Evolutionary conservation across 2,113 vertebrate genomes (phyloP), one percentile per base, ranked within the genome.

Genomic region (Epinephelus moara): DNA sequence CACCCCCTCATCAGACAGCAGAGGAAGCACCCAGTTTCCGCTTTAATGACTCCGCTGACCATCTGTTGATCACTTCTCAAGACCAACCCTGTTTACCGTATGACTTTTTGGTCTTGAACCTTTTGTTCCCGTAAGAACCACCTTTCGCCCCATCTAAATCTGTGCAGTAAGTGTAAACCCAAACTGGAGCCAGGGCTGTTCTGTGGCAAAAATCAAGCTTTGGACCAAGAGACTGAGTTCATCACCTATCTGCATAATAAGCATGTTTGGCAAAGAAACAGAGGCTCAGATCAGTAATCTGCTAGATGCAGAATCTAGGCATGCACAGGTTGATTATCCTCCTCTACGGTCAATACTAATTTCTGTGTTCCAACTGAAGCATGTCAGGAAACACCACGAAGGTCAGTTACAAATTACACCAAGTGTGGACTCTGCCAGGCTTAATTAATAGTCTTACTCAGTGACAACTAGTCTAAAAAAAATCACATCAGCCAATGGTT

Each of bases 261-360:
- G 21, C 1, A 5, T 2, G 50, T 61, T n/a, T 21, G 80, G 57
- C 23, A 60, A 23, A 27, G 5, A 45, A 59, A 0, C 49, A 13
- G 45, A 60, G 6, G 4, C 27, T 6, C 40, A 56, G 19, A 33
- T 71, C 40, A 69, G 25, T 33, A 37, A 79, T 67, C 21, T 30
- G 12, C 62, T 59, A 18, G 23, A 23, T 45, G 53, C 33, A 19
- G 4, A 52, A 6, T 25, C 7, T 52, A 12, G 3, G 23, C n/a
- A 60, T 23, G 33, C 1, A 17, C 6, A 30, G 9, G 3, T 11
- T n/a, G 27, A 55, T 75, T 3, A 42, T 45, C 21, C 21, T 53
- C 8, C 23, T 40, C 61, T 37, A 25, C 9, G 45, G 19, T 57
- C 59, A 71, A 66, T 64, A 76, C 17, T 64, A 53, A 55, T 67